Evolutionary conservation across 2,797 vertebrate genomes (phyloP).

Genomic region (Sphaeramia orbicularis): DNA sequence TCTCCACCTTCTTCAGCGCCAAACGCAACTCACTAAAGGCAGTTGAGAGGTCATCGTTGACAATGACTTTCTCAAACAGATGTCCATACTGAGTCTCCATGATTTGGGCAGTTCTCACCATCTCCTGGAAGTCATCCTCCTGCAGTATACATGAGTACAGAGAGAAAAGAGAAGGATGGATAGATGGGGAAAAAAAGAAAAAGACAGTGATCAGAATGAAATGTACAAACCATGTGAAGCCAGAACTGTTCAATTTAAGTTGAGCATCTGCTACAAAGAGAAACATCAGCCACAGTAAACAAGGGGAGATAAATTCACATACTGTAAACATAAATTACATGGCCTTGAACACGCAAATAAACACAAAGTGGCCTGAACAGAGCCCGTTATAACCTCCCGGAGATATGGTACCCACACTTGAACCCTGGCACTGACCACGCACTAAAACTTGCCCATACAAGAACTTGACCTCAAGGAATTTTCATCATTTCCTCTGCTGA

Average conservation of each 20-base stretch:
- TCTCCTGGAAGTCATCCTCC: slow-evolving; percentile 97
- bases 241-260: slow-evolving; percentile 6
- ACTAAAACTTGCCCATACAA: slow-evolving; percentile 51
- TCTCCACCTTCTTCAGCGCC: slow-evolving; percentile 91
- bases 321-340: slow-evolving; percentile 59
- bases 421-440: slow-evolving; percentile 51
- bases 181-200: slow-evolving; percentile 8
- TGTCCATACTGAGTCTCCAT: slow-evolving; percentile 94
- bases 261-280: slow-evolving; percentile 21
- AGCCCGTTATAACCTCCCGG: slow-evolving; percentile 54
- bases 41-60: slow-evolving; percentile 91
- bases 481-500: slow-evolving; percentile 73
- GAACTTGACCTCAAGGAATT: slow-evolving; percentile 77
- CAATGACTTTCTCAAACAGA: slow-evolving; percentile 94
- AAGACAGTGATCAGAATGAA: neutral
- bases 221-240: slow-evolving; percentile 6
- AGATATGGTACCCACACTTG: slow-evolving; percentile 59
- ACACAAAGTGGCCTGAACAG: slow-evolving; percentile 28
- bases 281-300: slow-evolving; percentile 39
- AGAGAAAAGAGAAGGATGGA: neutral
- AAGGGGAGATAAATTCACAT: slow-evolving; percentile 45
- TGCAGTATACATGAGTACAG: slow-evolving; percentile 54
- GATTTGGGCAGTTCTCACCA: slow-evolving; percentile 88
- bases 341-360: slow-evolving; percentile 60
- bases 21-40: slow-evolving; percentile 91